A percentile compares a stretch with the other conserved stretches of the same genome.
Conservation (phyloP, 2,113 vertebrate species). For the Puma concolor region DNA sequence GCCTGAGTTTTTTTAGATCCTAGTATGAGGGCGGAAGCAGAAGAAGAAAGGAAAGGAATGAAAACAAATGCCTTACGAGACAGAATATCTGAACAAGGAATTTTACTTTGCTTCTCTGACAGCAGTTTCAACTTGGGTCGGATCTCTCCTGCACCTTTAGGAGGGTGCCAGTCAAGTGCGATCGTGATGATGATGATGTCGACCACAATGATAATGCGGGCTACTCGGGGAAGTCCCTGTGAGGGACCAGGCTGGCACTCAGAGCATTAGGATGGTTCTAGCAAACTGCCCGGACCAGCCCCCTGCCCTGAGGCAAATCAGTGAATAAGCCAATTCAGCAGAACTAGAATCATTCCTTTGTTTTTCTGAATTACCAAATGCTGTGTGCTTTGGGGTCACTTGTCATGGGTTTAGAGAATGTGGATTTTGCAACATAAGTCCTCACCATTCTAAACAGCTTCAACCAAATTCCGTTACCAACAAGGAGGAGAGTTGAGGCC, state of each 20-base stretch:
- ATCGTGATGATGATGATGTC: too few species aligned
- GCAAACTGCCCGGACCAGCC: neutral
- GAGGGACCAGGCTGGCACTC: neutral
- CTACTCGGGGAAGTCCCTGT: neutral
- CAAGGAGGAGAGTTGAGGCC: neutral
- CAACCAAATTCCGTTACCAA: neutral
- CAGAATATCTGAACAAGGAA: constrained; percentile 41
- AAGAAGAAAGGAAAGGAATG: constrained; percentile 39
- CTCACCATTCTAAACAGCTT: constrained; percentile 42
- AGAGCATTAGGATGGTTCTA: neutral
- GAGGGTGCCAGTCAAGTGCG: neutral
- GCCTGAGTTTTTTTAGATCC: constrained; percentile 7
- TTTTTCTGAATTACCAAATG: constrained; percentile 49
- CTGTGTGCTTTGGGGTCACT: constrained; percentile 56
- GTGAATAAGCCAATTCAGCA: constrained; percentile 35
- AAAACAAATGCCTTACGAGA: constrained; percentile 59
- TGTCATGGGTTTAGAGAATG: constrained; percentile 56
- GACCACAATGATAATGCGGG: neutral
- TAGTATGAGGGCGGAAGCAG: neutral
- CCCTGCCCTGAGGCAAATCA: constrained; percentile 12
- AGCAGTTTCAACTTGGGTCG: neutral
- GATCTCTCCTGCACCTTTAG: neutral
- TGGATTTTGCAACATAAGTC: constrained; percentile 15
- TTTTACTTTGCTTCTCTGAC: constrained; percentile 2
- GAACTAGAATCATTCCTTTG: constrained; percentile 57